phyloP scores from a whole-genome alignment of 2,797 vertebrate genomes.

The Nasua narica region DNA sequence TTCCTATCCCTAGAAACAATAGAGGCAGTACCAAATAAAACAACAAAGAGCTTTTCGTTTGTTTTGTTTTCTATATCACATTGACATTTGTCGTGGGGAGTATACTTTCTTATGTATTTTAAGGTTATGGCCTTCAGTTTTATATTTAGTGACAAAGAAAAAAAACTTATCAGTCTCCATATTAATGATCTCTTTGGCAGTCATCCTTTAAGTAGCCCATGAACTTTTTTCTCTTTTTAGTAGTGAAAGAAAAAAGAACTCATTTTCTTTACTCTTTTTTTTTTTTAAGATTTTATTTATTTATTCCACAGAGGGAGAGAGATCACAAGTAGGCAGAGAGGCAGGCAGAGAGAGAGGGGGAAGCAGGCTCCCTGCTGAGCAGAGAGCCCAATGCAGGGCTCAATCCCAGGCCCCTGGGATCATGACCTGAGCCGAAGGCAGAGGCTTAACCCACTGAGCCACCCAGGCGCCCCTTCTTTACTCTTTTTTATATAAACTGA shows the following conservation, averaged over 20 bases:
- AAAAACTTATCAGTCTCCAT: background rate
- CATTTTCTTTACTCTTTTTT: background rate
- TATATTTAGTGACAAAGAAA: background rate
- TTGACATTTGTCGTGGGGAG: background rate
- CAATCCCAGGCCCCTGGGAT: no score
- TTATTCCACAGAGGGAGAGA: no score
- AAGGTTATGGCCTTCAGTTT: background rate
- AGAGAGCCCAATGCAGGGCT: no score
- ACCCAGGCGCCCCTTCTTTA: no score
- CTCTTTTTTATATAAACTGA: background rate
- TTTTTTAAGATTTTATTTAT: no score
- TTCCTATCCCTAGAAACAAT: background rate
- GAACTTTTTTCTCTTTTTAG: background rate
- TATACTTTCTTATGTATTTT: background rate
- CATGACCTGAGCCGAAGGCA: no score
- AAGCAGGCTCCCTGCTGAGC: no score
- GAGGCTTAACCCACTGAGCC: no score
- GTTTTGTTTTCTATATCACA: background rate
- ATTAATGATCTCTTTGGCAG: background rate
- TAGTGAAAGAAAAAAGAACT: background rate
- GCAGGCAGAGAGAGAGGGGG: no score
- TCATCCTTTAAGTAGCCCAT: background rate
- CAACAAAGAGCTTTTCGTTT: background rate
- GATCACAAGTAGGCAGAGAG: no score
- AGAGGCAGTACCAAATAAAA: background rate